phyloP scores from a whole-genome alignment of 2,113 vertebrate genomes.

The Thinocorus orbignyianus region DNA sequence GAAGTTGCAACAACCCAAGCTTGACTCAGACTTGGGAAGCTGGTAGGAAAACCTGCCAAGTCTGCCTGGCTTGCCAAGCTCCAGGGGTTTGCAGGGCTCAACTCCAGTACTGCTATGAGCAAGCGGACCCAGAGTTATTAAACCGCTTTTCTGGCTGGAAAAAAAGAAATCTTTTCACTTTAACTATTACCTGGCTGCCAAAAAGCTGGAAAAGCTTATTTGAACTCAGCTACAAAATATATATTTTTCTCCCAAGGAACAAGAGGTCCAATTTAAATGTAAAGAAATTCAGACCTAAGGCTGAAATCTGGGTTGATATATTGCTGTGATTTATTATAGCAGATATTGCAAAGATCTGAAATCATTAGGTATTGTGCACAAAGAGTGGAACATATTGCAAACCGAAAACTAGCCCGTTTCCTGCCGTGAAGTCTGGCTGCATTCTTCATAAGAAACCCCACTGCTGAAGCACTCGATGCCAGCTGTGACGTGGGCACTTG shows the following conservation, averaged over 20 bases:
- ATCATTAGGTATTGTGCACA: background rate
- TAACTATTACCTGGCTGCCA: slow-evolving; percentile 69
- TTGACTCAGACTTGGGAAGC: slow-evolving; percentile 55
- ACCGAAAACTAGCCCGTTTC: background rate
- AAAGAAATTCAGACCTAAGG: slow-evolving; percentile 10
- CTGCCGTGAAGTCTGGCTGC: background rate
- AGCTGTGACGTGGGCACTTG: background rate
- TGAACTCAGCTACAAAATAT: background rate
- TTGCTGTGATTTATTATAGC: background rate
- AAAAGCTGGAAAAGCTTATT: slow-evolving; percentile 55
- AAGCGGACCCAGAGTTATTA: slow-evolving; percentile 72
- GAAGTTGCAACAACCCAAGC: slow-evolving; percentile 38
- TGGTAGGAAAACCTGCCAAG: slow-evolving; percentile 65
- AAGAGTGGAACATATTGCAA: background rate
- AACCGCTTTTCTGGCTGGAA: slow-evolving; percentile 69
- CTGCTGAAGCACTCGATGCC: background rate
- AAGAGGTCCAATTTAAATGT: slow-evolving; percentile 4
- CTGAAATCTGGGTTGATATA: background rate
- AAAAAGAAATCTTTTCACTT: slow-evolving; percentile 60
- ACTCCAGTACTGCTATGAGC: slow-evolving; percentile 56
- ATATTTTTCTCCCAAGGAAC: background rate
- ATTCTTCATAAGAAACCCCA: background rate
- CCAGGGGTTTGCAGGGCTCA: slow-evolving; percentile 72
- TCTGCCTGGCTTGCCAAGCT: slow-evolving; percentile 68
- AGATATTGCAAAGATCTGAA: background rate